Evolutionary conservation across 2,113 vertebrate genomes (phyloP), one percentile per base, ranked within the genome.

Genomic region (Cynoglossus semilaevis): DNA sequence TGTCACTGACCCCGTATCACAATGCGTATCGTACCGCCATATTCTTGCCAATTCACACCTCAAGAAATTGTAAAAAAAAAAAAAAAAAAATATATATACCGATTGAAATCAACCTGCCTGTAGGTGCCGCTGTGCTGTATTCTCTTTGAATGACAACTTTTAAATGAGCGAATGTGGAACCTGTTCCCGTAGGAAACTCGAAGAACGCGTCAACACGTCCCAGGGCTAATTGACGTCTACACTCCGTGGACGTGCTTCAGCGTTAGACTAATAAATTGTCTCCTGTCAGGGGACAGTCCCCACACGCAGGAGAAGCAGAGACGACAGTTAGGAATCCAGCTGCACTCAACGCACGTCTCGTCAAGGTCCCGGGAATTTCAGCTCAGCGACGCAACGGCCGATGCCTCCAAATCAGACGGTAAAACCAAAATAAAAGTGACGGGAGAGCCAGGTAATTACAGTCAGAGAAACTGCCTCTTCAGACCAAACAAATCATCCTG

Each of bases 401-500:
- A 9, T 3, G 37, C 42, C 49, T 46, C 37, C 51, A 18, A 42
- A 46, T 18, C 29, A 48, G 66, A 52, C 14, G 15, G 40, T 12
- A 36, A 58, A 52, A 48, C 13, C 9, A 65, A 61, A 62, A 72
- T 19, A 50, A n/a, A 45, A 54, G 42, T 22, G 40, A 64, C 46
- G 63, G 18, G 44, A 36, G 34, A 58, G 17, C 53, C 62, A 58
- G 66, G 64, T 67, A 48, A 67, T 16, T 29, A 49, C 38, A 29
- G 58, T 10, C 42, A 15, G 50, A 67, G 74, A 29, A 75, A 68
- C 22, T 48, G 44, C 62, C 51, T 48, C 1, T 22, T 70, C 44
- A 63, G 63, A 53, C 53, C 58, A 69, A 63, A 72, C 62, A 71
- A 77, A 76, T 77, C 70, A 62, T 18, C 36, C 56, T 70, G 70